Base-by-base conservation (phyloP, 2,113 vertebrate species). In the Agapornis roseicollis region DNA sequence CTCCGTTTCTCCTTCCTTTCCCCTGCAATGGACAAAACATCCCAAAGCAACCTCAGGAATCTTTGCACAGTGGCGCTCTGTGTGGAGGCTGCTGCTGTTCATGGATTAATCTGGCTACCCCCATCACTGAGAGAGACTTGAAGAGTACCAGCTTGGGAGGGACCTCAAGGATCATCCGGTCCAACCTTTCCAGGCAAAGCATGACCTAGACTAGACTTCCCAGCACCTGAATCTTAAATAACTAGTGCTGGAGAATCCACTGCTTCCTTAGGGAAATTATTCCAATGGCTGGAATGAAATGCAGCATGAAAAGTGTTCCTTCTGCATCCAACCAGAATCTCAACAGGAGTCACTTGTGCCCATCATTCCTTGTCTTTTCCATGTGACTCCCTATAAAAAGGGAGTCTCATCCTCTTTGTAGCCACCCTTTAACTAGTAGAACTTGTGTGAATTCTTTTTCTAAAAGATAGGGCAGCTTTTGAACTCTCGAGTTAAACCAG, bases 71-170 rank as follows among this genome's bases (percentile, higher is more conserved):
- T 1, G 29, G 8, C 1, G 7, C 27, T 44, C 73, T 50, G 44
- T 17, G 6, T 5, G 53, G 33, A 53, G 44, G 27, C 27, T 89
- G 80, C 41, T 28, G 42, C 2, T 80, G 16, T 16, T 58, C 22
- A 0, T 5, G 13, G 20, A 1, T 31, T 46, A 27, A 49, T 52
- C 37, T 41, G 46, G 28, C 23, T 37, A 8, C 19, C 10, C 0
- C 1, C 5, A 0, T 35, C 50, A 6, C 33, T 17, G 25, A 29
- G 16, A 33, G 9, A 17, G 4, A 58, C 14, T n/a, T 58, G 33
- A 58, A 23, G 13, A 58, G 56, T 24, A 14, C 33, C 22, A 10
- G 33, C 20, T 35, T 15, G 56, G 56, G 20, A 24, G 20, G 13
- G 56, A 35, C 13, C 33, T 58, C 56, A 58, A 58, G 56, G 33